A percentile compares a stretch with the other conserved stretches of the same genome.
Conservation (phyloP, 1,140 invertebrate species). For the Drosophila biarmipes region DNA sequence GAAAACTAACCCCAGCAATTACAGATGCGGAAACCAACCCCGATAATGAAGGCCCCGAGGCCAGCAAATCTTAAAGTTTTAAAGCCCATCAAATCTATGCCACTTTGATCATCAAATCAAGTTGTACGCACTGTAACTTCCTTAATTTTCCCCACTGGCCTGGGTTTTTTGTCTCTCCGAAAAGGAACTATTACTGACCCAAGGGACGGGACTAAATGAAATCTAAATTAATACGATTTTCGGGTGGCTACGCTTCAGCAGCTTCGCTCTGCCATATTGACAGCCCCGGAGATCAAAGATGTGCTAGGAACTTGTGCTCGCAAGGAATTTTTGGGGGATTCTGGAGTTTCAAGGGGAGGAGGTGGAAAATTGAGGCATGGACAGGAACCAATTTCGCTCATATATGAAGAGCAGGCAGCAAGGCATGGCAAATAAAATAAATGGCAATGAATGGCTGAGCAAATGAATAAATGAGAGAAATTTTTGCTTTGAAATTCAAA, state of each 20-base stretch:
- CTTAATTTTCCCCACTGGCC: background rate
- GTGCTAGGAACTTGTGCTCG: conserved; percentile 46
- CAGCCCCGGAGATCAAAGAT: conserved; percentile 73
- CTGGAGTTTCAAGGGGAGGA: conserved; percentile 2
- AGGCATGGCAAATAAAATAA: conserved; percentile 74
- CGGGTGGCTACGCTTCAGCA: conserved; percentile 44
- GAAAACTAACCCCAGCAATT: conserved; percentile 54
- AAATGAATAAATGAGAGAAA: conserved; percentile 73
- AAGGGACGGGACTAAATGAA: conserved; percentile 61
- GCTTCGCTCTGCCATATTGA: conserved; percentile 51
- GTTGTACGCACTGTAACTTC: conserved; percentile 6
- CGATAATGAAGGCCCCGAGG: conserved; percentile 63
- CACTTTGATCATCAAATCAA: conserved; percentile 65
- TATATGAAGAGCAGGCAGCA: conserved; percentile 12
- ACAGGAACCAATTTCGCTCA: conserved; percentile 62
- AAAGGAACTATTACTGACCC: conserved; percentile 56
- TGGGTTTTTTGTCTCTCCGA: conserved; percentile 7
- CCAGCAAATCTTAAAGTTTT: conserved; percentile 51
- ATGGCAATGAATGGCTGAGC: conserved; percentile 81
- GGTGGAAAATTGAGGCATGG: conserved; percentile 45
- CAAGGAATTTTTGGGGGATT: conserved; percentile 50
- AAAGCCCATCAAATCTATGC: conserved; percentile 34
- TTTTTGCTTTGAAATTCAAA: conserved; percentile 83
- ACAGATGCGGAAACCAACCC: conserved; percentile 57
- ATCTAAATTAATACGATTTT: conserved; percentile 80